Conservation (phyloP, 2,797 vertebrate genomes). For the Ctenosaura bakeri region DNA sequence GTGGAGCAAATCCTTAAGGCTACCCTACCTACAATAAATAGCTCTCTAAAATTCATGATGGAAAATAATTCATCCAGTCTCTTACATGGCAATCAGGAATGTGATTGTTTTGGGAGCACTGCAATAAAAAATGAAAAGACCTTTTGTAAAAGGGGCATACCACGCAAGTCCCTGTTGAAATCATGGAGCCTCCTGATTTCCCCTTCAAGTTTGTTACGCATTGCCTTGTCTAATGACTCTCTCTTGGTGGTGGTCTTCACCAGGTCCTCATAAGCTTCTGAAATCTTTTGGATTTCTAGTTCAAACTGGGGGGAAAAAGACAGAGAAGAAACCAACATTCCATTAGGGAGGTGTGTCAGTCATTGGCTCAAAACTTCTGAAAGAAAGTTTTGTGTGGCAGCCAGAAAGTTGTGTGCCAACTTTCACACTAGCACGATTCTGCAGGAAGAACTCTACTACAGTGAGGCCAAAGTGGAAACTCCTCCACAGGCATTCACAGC, state of each 20-base stretch:
- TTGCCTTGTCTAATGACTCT: conserved; percentile 87
- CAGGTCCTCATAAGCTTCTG: conserved; percentile 87
- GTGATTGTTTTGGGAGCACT: background rate
- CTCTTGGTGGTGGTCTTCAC: conserved; percentile 88
- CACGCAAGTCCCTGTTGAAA: conserved; percentile 90
- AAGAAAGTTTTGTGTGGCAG: background rate
- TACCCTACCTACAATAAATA: background rate
- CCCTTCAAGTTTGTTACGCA: conserved; percentile 88
- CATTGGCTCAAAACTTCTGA: background rate
- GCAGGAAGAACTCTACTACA: background rate
- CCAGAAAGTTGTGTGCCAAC: background rate
- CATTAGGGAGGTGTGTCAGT: background rate
- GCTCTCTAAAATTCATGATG: conserved; percentile 5
- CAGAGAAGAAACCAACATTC: conserved; percentile 64
- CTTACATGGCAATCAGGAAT: background rate
- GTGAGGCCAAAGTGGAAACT: background rate
- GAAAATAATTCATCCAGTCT: conserved; percentile 19
- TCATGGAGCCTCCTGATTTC: conserved; percentile 89
- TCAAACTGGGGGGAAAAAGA: conserved; percentile 83
- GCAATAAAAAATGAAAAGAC: background rate
- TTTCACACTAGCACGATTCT: background rate
- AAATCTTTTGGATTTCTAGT: conserved; percentile 87
- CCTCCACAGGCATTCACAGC: background rate
- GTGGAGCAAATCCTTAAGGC: background rate
- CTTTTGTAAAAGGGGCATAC: conserved; percentile 62